Evolutionary conservation across 1,140 invertebrate species (phyloP), one percentile per base, ranked within the genome.

Genomic region (Oreohelix idahoensis): DNA sequence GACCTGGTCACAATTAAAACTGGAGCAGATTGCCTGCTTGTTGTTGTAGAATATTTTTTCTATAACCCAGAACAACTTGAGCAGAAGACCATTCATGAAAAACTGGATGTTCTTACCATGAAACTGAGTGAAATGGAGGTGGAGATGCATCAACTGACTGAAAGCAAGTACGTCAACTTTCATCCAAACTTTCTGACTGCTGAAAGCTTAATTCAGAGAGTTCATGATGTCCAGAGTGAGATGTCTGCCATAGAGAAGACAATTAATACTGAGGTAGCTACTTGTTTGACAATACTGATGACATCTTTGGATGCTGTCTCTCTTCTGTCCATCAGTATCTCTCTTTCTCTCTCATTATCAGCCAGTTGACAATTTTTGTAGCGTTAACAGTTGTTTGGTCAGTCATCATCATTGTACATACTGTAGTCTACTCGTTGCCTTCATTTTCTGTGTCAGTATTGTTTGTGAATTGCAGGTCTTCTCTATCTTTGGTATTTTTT

Each of bases 251-350:
- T 82, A 17, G 70, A 82, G 71, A 38, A 63, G 13, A 82, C 71
- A 58, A 58, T 74, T 1, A 82, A 74, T n/a, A 51, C 36, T 15
- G 49, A 82, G 80, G 80, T 82, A 79, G n/a, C n/a, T n/a, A n/a
- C n/a, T n/a, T n/a, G n/a, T n/a, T n/a, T n/a, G n/a, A n/a, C n/a
- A n/a, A n/a, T n/a, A n/a, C n/a, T n/a, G n/a, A n/a, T n/a, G n/a
- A n/a, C n/a, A n/a, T n/a, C n/a, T n/a, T n/a, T n/a, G n/a, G n/a
- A n/a, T n/a, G n/a, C n/a, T n/a, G n/a, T n/a, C n/a, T n/a, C n/a
- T n/a, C n/a, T n/a, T n/a, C n/a, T n/a, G n/a, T n/a, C n/a, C n/a
- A n/a, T n/a, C n/a, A n/a, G n/a, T n/a, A n/a, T n/a, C n/a, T n/a
- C n/a, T n/a, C n/a, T n/a, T n/a, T n/a, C n/a, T n/a, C n/a, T n/a